Percentiles rank a stretch among this genome's conserved stretches.
Evolutionary conservation across 1,140 invertebrate species (phyloP).

Genomic region (Microplitis demolitor): DNA sequence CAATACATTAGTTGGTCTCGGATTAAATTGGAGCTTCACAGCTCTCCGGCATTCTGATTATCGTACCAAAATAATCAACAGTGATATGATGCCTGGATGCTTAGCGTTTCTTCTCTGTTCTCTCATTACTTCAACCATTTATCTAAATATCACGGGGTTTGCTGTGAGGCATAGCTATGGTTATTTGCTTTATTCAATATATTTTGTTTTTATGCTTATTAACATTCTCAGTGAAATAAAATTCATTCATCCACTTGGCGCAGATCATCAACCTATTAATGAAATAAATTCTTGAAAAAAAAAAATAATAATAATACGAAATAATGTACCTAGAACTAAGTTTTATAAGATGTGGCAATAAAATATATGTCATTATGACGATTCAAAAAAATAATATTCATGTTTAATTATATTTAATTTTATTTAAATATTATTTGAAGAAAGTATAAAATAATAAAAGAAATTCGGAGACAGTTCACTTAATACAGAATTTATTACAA

Average conservation of each 20-base stretch:
- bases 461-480: conserved; percentile 1
- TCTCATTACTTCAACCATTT: conserved; percentile 43
- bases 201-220: conserved; percentile 50
- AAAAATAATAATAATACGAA: conserved; percentile 3
- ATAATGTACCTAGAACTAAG: not conserved
- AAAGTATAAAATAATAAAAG: not conserved
- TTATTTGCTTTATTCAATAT: conserved; percentile 48
- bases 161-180: conserved; percentile 48
- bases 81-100: conserved; percentile 54
- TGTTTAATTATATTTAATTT: not conserved
- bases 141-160: conserved; percentile 46
- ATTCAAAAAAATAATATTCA: not conserved
- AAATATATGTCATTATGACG: too few relatives aligned
- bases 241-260: conserved; percentile 53
- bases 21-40: conserved; percentile 47
- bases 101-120: conserved; percentile 51
- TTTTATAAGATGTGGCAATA: not conserved
- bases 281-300: conserved; percentile 15
- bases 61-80: conserved; percentile 44
- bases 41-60: conserved; percentile 31
- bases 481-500: conserved; percentile 27
- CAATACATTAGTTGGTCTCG: conserved; percentile 63
- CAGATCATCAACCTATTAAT: conserved; percentile 40
- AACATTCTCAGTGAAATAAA: conserved; percentile 51
- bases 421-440: not conserved